Evolutionary conservation across 2,113 vertebrate genomes (phyloP).

Genomic region (Leiothrix lutea): DNA sequence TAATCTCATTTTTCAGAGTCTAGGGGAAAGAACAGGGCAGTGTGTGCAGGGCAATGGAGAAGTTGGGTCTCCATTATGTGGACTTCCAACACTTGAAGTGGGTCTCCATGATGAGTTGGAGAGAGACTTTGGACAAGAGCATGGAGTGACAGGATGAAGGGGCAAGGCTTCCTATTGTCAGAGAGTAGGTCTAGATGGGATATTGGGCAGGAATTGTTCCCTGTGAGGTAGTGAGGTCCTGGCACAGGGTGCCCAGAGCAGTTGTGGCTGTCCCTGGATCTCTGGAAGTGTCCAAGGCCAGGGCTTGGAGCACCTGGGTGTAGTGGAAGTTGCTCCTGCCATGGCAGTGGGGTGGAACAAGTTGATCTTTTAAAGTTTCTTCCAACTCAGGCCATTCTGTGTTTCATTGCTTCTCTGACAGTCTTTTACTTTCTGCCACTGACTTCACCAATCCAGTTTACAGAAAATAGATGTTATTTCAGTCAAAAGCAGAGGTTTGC

Average conservation of each 20-base stretch:
- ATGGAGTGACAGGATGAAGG: neutral
- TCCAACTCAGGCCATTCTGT: neutral
- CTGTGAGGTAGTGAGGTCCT: neutral
- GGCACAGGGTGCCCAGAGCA: neutral
- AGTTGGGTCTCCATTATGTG: neutral
- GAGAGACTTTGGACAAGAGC: too few species aligned
- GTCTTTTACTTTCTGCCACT: neutral
- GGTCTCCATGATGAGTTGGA: neutral
- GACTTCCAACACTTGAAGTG: neutral
- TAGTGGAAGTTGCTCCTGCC: neutral
- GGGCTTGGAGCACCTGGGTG: neutral
- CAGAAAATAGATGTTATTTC: neutral
- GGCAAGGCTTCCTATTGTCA: neutral
- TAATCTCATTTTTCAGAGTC: neutral
- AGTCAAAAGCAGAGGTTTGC: neutral
- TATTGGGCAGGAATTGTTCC: neutral
- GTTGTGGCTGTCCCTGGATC: neutral
- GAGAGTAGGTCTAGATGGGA: neutral
- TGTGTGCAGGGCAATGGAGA: rapidly evolving
- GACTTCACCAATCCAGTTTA: neutral
- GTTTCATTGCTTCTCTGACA: neutral
- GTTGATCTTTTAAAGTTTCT: neutral
- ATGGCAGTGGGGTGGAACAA: rapidly evolving
- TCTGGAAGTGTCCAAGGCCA: neutral
- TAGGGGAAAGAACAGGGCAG: neutral